phyloP scores from a whole-genome alignment of 1,140 invertebrate species.

The fruit fly (Drosophila melanogaster) region Release_6_plus_ISO1_MT NT_033777.3:4348501-4349000 shows the following conservation, averaged over 20 bases:
- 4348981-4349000: conserved; percentile 60
- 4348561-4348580: conserved; percentile 70
- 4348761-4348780: conserved; percentile 47
- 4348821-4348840: conserved; percentile 52
- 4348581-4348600: conserved; percentile 63
- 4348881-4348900: background rate
- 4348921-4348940: conserved; percentile 34
- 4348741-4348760: conserved; percentile 56
- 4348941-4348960: conserved; percentile 38
- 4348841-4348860: conserved; percentile 62
- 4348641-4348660: conserved; percentile 47
- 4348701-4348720: conserved; percentile 71
- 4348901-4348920: conserved; percentile 36
- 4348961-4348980: conserved; percentile 51
- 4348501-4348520: conserved; percentile 10
- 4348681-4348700: conserved; percentile 47
- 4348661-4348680: conserved; percentile 73
- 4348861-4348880: conserved; percentile 69
- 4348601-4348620: conserved; percentile 68
- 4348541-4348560: conserved; percentile 76
- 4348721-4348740: conserved; percentile 49
- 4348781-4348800: background rate
- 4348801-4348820: conserved; percentile 4
- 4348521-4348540: conserved; percentile 60
- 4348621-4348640: conserved; percentile 60